Conservation (phyloP, 2,888 invertebrate genomes). For the Aproaerema taeniolella region DNA sequence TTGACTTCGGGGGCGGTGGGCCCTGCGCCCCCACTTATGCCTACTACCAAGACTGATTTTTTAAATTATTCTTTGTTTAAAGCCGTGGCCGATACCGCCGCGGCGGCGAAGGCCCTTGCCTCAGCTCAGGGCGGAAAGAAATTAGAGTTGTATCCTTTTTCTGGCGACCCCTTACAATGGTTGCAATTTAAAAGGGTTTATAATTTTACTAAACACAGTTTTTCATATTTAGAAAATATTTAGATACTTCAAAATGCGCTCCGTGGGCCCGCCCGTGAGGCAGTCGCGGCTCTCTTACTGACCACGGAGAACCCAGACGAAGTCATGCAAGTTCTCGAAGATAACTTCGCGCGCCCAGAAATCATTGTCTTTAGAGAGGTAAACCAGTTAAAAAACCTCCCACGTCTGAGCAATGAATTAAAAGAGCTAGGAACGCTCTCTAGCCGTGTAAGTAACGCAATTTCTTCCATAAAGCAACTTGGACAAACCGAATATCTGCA, state of each 20-base stretch:
- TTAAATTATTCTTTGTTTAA: not conserved
- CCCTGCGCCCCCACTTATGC: too few relatives aligned
- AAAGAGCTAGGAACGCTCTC: not conserved
- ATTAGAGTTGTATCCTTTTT: too few relatives aligned
- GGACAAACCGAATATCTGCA: slow-evolving; percentile 10
- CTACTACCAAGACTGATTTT: not conserved
- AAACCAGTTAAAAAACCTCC: not conserved
- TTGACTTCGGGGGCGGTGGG: too few relatives aligned
- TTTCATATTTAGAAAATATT: too few relatives aligned
- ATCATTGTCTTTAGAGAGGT: not conserved
- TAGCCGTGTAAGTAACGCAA: not conserved
- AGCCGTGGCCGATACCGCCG: not conserved
- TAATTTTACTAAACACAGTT: too few relatives aligned
- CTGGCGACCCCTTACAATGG: too few relatives aligned
- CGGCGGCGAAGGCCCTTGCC: not conserved
- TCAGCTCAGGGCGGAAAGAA: too few relatives aligned
- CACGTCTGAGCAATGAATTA: not conserved
- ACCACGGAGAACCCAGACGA: not conserved
- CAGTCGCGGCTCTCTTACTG: not conserved
- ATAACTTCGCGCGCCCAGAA: not conserved
- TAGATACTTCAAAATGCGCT: too few relatives aligned
- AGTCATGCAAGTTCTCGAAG: not conserved
- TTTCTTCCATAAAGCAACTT: slow-evolving; percentile 9
- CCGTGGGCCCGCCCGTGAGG: not conserved
- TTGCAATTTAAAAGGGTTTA: too few relatives aligned